Conservation (phyloP, 2,797 vertebrate genomes). For the Acomys russatus region DNA sequence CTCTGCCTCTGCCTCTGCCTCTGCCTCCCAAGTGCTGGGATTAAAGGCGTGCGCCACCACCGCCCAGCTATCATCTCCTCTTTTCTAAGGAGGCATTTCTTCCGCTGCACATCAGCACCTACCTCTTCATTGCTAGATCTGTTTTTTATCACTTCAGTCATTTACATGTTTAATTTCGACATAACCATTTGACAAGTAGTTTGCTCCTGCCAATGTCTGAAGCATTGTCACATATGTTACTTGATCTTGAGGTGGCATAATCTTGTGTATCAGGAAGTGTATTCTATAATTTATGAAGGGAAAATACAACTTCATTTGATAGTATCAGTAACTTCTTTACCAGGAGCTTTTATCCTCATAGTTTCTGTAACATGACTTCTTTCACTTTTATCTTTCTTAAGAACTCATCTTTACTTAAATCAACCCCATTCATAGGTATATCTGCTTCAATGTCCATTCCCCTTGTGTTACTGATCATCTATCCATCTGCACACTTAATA, state of each 20-base stretch:
- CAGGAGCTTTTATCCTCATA: neutral
- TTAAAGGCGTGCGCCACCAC: too few relatives aligned
- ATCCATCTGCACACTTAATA: neutral
- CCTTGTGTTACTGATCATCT: neutral
- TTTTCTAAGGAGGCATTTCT: neutral
- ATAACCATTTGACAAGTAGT: neutral
- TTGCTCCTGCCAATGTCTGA: neutral
- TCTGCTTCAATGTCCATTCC: neutral
- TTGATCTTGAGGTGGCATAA: neutral
- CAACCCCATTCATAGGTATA: neutral
- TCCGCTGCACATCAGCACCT: too few relatives aligned
- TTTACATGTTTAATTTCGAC: constrained; percentile 18
- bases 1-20: too few relatives aligned
- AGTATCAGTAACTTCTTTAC: neutral
- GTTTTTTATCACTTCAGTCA: neutral
- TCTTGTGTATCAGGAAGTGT: neutral
- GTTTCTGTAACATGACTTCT: neutral
- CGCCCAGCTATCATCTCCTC: neutral
- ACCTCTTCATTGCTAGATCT: neutral
- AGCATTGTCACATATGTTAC: neutral
- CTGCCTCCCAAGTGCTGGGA: too few relatives aligned
- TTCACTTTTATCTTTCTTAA: neutral
- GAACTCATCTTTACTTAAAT: neutral
- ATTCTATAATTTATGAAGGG: constrained; percentile 19
- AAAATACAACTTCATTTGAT: neutral